A percentile compares a stretch with the other conserved stretches of the same genome.
Evolutionary conservation across 2,113 vertebrate genomes (phyloP).

Genomic region (Anolis sagrei): DNA sequence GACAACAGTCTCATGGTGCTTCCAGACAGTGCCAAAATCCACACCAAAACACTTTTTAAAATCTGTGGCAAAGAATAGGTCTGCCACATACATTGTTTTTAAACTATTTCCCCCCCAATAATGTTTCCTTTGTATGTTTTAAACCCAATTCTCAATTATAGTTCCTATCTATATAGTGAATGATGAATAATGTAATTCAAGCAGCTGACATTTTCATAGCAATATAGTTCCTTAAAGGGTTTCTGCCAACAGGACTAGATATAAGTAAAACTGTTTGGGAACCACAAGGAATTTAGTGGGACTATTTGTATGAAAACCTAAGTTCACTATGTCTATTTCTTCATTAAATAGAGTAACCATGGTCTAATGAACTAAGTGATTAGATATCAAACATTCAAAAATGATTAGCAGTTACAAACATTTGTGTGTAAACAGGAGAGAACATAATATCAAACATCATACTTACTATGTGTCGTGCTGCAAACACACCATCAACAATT

Average conservation of each 20-base stretch:
- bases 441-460: constrained; percentile 18
- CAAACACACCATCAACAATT: constrained; percentile 90
- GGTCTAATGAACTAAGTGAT: background rate
- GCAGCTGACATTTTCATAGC: background rate
- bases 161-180: background rate
- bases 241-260: background rate
- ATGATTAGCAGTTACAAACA: background rate
- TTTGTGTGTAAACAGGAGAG: background rate
- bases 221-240: background rate
- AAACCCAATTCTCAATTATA: background rate
- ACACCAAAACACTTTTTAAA: too few species aligned
- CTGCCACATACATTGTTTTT: background rate
- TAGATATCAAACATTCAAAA: background rate
- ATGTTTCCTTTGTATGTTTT: background rate
- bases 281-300: background rate
- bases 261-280: background rate
- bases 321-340: background rate
- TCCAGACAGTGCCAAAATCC: too few species aligned
- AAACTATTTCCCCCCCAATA: background rate
- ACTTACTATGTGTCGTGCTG: constrained; percentile 91
- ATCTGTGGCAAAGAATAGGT: too few species aligned
- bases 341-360: constrained; percentile 2
- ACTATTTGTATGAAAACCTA: background rate
- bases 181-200: background rate
- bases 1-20: too few species aligned